Conservation (phyloP, 2,888 invertebrate species). For the Tipula confusa region DNA sequence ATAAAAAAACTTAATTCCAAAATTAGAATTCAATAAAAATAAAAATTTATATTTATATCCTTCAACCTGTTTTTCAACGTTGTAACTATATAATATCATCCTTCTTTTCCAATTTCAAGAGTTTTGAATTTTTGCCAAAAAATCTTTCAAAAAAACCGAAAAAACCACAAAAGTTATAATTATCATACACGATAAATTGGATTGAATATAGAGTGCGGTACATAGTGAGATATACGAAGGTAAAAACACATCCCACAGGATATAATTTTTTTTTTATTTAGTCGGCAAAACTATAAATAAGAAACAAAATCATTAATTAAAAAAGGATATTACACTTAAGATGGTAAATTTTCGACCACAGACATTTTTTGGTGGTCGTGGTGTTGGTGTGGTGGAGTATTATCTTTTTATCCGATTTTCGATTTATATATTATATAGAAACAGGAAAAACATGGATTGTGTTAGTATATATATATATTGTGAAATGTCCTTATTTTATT, state of each 20-base stretch:
- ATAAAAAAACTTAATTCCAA: background rate
- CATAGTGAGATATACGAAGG: background rate
- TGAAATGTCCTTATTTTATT: background rate
- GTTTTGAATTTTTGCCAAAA: conserved; percentile 1
- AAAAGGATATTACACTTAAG: background rate
- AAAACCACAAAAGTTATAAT: conserved; percentile 8
- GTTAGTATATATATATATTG: background rate
- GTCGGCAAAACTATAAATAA: background rate
- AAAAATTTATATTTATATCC: background rate
- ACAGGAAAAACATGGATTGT: background rate
- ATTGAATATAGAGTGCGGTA: background rate
- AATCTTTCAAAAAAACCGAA: background rate
- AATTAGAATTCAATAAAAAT: background rate
- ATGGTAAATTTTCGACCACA: background rate
- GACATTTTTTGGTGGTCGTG: too few species aligned
- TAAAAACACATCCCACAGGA: background rate
- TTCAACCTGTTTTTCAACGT: background rate
- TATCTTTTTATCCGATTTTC: background rate
- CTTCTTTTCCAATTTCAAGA: background rate
- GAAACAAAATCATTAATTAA: conserved; percentile 3
- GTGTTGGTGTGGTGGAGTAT: background rate
- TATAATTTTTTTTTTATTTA: background rate
- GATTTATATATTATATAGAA: background rate
- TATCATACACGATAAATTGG: background rate
- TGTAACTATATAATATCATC: background rate